Base-by-base conservation (phyloP, 2,888 invertebrate genomes). In the Phaedon cochleariae region DNA sequence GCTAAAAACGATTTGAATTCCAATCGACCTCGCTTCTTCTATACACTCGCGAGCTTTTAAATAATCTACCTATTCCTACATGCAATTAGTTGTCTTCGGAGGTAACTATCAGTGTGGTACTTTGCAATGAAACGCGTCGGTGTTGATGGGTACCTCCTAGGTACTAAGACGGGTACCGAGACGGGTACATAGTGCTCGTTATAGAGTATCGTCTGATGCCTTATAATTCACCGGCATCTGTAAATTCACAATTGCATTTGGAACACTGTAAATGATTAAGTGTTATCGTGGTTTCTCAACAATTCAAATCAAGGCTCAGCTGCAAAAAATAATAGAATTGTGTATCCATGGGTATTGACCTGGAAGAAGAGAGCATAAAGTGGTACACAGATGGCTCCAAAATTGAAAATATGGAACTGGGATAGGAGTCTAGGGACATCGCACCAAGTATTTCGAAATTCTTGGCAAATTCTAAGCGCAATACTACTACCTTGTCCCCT, bases 51-150 rank as follows among this genome's bases (percentile, higher is more conserved):
- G 10, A 34, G 6, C 41, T 41, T 15, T 41, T 15, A n/a, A 41
- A 15, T 41, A 15, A 41, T 41, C n/a, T 41, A 15, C 31, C 59
- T 29, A 37, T 20, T 37, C 37, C 48, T 48, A 62, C 61, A 55
- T 54, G 61, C 61, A 62, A 62, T 62, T 62, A 62, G 54, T 31
- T 22, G 22, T 55, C 41, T 41, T 15, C n/a, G 41, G n/a, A n/a
- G n/a, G n/a, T 41, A 41, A 2, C 41, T 34, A 41, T 41, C 41
- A 15, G 6, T 21, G 31, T 46, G 54, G 46, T 62, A 62, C 61
- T 48, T 17, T 52, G 48, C 18, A 54, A 22, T 46, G 34, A 15
- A 62, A 54, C 34, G 61, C 55, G 61, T 62, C 21, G 61, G 61
- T 34, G 61, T 46, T 62, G 61, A 62, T 62, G 37, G 61, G 54